These are phyloP conservation scores for Drosophila hamatofila DNA, from an alignment of 2,888 invertebrate genomes.

Conservation along the genomic window DNA sequence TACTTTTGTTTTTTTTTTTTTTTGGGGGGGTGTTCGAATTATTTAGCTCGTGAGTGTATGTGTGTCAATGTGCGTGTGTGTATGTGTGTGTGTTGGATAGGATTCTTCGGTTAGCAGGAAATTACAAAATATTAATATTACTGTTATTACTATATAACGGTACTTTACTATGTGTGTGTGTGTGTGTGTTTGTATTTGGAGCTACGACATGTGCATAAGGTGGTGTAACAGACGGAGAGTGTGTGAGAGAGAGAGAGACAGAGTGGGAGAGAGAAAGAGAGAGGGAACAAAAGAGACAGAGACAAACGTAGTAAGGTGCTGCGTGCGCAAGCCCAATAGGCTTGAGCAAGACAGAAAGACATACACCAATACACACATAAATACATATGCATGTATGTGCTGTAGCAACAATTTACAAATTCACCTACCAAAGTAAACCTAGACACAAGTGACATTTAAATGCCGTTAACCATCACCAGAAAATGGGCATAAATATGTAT, in stretches of 20 bases:
- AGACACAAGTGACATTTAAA: slow-evolving; percentile 36
- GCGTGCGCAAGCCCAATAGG: slow-evolving; percentile 16
- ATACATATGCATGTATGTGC: slow-evolving; percentile 1
- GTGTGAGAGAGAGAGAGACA: slow-evolving; percentile 17
- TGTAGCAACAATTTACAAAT: slow-evolving; percentile 17
- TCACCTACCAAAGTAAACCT: slow-evolving; percentile 34
- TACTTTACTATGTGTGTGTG: slow-evolving; percentile 27
- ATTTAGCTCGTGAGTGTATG: slow-evolving; percentile 38
- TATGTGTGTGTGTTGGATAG: slow-evolving; percentile 21
- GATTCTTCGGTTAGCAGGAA: slow-evolving; percentile 48
- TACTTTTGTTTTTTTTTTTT: slow-evolving; percentile 24
- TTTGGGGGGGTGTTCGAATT: slow-evolving; percentile 43
- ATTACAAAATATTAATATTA: slow-evolving; percentile 47
- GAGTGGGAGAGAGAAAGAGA: slow-evolving; percentile 1
- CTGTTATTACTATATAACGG: slow-evolving; percentile 25
- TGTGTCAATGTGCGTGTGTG: slow-evolving; percentile 24
- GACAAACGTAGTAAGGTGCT: slow-evolving; percentile 7
- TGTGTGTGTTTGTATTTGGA: slow-evolving; percentile 29
- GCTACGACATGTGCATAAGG: slow-evolving; percentile 24
- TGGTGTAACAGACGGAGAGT: slow-evolving; percentile 4
- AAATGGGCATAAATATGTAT: slow-evolving; percentile 37
- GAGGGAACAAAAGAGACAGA: slow-evolving; percentile 17
- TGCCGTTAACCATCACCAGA: slow-evolving; percentile 52
- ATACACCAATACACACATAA: slow-evolving; percentile 2
- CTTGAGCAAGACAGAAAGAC: slow-evolving; percentile 27